Evolutionary conservation across 2,113 vertebrate species (phyloP), one percentile per base, ranked within the genome.

Genomic region (Hyla sarda): DNA sequence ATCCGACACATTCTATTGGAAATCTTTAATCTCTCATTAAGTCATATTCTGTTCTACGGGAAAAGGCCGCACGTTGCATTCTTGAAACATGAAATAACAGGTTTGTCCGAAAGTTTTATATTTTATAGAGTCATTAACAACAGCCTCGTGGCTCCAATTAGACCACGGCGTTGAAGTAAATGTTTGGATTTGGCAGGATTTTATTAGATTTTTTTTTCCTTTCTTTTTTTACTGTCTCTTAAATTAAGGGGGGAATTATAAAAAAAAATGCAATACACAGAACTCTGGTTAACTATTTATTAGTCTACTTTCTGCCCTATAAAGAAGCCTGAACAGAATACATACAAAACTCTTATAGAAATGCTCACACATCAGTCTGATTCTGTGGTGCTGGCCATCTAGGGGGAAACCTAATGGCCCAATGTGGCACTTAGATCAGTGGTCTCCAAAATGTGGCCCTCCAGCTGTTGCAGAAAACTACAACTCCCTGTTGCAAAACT

Each of bases 81-180:
- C 85, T 74, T 87, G 62, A 81, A 82, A 87, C 77, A 62, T 87
- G 85, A 87, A 87, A 87, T 87, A 87, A 87, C 78, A 87, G 74
- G 80, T 82, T 74, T 74, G 77, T 87, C 85, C 78, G 78, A 87
- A 80, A 86, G 76, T 81, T 71, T 86, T 80, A 86, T 86, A 86
- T 82, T 87, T 87, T 87, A 87, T 87, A 81, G 67, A 41, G 85
- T 82, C 78, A 79, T 87, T 82, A 87, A 74, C 85, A 87, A 62
- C 65, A 87, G 85, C 67, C 85, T 87, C 85, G 85, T 82, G 85
- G 85, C 85, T 87, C 85, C 85, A 87, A 87, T 87, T 87, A 87
- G 77, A 74, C 85, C 67, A 74, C 52, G 77, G 85, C 50, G 78
- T 87, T 87, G 52, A 73, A 48, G 78, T 30, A 74, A 82, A 82